A percentile compares a stretch with the other conserved stretches of the same genome.
phyloP scores from a whole-genome alignment of 2,888 invertebrate species.

The Drosophila mulleri region DNA sequence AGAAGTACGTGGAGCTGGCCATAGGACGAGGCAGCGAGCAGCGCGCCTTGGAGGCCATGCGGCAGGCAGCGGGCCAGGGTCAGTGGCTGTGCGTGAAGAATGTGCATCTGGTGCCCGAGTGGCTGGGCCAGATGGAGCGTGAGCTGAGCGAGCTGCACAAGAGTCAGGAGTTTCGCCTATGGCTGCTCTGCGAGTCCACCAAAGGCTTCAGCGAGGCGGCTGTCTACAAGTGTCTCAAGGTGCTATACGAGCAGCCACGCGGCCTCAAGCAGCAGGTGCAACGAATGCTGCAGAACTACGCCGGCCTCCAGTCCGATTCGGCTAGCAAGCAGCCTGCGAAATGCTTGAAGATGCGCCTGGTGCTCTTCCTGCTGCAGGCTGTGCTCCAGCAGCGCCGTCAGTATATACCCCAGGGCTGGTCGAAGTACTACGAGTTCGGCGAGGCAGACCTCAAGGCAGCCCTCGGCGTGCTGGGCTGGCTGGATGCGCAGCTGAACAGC shows the following conservation, averaged over 20 bases:
- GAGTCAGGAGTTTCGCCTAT: constrained; percentile 89
- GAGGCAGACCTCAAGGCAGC: constrained; percentile 92
- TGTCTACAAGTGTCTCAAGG: constrained; percentile 91
- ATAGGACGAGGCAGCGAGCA: constrained; percentile 92
- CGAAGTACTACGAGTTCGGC: constrained; percentile 94
- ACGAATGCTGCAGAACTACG: constrained; percentile 91
- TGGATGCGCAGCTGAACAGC: constrained; percentile 69
- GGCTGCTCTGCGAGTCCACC: constrained; percentile 95
- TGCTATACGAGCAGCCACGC: constrained; percentile 93
- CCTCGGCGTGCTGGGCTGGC: constrained; percentile 86
- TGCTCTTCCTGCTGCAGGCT: constrained; percentile 95
- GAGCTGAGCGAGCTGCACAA: constrained; percentile 86
- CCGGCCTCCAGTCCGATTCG: constrained; percentile 67
- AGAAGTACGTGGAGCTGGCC: constrained; percentile 89
- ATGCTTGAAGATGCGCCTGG: constrained; percentile 89
- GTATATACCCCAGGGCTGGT: constrained; percentile 97
- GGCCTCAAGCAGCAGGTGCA: constrained; percentile 93
- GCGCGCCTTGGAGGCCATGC: constrained; percentile 87
- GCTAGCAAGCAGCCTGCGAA: constrained; percentile 76
- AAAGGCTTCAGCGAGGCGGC: constrained; percentile 90
- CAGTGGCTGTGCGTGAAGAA: constrained; percentile 93
- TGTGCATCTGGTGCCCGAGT: constrained; percentile 90
- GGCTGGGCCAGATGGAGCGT: constrained; percentile 90
- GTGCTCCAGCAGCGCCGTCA: constrained; percentile 95
- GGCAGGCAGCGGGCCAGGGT: constrained; percentile 87